Evolutionary conservation across 2,113 vertebrate species (phyloP).

Genomic region (Rhombomys opimus): DNA sequence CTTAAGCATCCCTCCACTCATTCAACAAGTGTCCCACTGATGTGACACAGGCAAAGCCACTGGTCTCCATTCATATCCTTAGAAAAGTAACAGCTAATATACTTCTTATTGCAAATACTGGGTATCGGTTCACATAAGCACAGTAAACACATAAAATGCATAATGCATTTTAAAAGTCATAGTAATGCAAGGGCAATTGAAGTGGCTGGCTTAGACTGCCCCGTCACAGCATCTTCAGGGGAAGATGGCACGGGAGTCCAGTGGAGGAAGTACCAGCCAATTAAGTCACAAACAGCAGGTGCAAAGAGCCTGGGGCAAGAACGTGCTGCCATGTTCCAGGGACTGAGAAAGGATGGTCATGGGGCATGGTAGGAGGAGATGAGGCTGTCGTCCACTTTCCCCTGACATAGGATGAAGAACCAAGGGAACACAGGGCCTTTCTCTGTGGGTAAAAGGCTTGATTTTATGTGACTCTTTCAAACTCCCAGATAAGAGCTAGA

Average conservation of each 20-base stretch:
- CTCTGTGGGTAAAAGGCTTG: not conserved
- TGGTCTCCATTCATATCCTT: not conserved
- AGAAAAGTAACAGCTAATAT: not conserved
- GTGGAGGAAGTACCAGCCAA: not conserved
- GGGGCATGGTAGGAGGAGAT: not conserved
- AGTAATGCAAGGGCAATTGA: not conserved
- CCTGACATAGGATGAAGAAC: not conserved
- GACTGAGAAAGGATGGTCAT: not conserved
- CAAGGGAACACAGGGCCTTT: not conserved
- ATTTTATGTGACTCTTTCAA: constrained; percentile 1
- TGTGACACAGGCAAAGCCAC: not conserved
- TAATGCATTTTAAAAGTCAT: too few relatives aligned
- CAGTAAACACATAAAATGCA: too few relatives aligned
- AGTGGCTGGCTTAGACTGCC: not conserved
- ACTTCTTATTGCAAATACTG: not conserved
- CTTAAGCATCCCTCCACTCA: not conserved
- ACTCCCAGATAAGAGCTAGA: not conserved
- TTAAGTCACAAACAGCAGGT: not conserved
- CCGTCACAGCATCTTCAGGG: not conserved
- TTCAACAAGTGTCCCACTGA: not conserved
- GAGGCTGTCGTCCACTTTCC: not conserved
- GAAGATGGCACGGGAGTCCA: not conserved
- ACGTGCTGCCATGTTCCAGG: not conserved
- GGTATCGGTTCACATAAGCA: not conserved
- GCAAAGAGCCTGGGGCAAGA: constrained; percentile 60